A percentile compares a stretch with the other conserved stretches of the same genome.
These are phyloP conservation scores for Anolis apletophallus DNA, from an alignment of 2,797 vertebrate genomes.

Conservation along the genomic window DNA sequence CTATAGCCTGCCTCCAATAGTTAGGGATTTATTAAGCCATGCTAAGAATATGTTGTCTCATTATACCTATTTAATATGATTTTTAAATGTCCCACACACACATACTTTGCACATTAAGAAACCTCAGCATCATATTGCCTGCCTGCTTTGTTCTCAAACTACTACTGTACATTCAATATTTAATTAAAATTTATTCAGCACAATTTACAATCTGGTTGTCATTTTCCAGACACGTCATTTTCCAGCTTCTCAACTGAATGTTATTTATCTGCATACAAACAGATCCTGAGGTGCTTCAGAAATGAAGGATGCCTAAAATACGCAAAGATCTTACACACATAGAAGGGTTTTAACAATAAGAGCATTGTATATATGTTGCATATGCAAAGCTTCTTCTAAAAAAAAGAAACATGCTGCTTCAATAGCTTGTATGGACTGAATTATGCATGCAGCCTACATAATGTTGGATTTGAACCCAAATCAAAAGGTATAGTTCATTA, in stretches of 20 bases:
- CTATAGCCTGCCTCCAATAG: background rate
- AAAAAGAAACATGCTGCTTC: background rate
- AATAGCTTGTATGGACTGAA: background rate
- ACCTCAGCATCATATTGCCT: background rate
- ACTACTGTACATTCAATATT: background rate
- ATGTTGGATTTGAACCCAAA: background rate
- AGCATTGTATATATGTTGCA: background rate
- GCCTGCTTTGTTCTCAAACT: background rate
- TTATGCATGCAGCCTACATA: background rate
- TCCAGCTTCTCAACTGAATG: background rate
- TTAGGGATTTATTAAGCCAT: background rate
- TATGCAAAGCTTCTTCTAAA: background rate
- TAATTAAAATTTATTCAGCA: background rate
- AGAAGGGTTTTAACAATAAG: background rate
- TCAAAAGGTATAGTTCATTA: background rate
- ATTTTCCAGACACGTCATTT: background rate
- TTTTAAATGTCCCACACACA: background rate
- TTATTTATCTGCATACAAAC: background rate
- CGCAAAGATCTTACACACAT: background rate
- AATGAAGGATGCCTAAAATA: background rate
- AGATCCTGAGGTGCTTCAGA: background rate
- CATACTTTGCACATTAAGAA: background rate
- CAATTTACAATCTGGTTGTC: background rate
- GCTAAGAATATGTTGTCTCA: background rate
- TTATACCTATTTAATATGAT: background rate